Percentiles rank a stretch among this genome's conserved stretches.
phyloP scores from a whole-genome alignment of 2,888 invertebrate species.

The Cryptosula pallasiana region DNA sequence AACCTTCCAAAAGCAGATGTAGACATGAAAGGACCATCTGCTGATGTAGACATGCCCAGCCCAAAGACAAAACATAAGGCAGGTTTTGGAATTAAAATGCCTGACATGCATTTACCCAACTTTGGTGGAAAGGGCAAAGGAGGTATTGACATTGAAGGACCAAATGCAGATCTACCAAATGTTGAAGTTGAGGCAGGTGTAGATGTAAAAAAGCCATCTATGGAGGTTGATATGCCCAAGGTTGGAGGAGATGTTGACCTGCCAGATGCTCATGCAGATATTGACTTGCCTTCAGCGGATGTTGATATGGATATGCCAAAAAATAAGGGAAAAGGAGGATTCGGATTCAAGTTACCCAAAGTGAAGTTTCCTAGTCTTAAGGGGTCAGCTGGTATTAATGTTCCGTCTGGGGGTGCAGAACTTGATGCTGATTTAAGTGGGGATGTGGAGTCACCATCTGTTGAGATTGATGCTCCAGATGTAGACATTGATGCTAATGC shows the following conservation, averaged over 20 bases:
- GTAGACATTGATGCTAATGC: slow-evolving; percentile 9
- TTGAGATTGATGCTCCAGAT: neutral
- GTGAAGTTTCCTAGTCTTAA: slow-evolving; percentile 12
- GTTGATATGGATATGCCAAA: slow-evolving; percentile 11
- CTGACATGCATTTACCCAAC: neutral
- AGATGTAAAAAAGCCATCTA: neutral
- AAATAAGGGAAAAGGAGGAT: slow-evolving; percentile 11
- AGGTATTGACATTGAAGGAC: slow-evolving; percentile 4
- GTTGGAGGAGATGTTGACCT: slow-evolving; percentile 5
- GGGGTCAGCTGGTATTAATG: slow-evolving; percentile 21
- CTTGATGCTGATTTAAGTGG: slow-evolving; percentile 16
- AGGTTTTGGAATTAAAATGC: neutral
- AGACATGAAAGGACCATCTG: neutral
- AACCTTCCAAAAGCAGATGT: neutral
- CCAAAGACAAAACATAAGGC: neutral
- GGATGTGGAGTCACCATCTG: neutral
- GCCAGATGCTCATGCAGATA: neutral
- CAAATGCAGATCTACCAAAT: neutral
- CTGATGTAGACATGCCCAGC: neutral
- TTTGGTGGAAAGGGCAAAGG: slow-evolving; percentile 19
- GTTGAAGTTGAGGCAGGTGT: neutral
- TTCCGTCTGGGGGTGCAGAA: slow-evolving; percentile 22
- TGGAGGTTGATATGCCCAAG: neutral
- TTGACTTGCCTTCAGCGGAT: slow-evolving; percentile 14
- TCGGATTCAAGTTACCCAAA: slow-evolving; percentile 14